phyloP scores from a whole-genome alignment of 2,888 invertebrate genomes.

The Boloria selene region DNA sequence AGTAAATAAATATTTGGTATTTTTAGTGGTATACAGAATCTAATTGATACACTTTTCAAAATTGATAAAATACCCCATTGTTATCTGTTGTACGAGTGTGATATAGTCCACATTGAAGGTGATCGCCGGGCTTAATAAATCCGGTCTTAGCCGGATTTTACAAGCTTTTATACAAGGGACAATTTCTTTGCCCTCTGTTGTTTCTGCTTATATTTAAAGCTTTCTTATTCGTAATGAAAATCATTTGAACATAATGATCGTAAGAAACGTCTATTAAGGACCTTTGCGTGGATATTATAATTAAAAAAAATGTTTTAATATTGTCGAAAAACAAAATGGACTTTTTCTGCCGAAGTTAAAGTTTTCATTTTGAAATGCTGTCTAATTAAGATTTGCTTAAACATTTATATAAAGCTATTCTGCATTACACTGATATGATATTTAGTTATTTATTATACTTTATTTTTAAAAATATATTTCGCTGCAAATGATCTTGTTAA shows the following conservation, averaged over 20 bases:
- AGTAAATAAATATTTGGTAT: too few species aligned
- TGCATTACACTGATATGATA: not conserved
- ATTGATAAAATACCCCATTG: too few species aligned
- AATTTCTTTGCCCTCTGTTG: not conserved
- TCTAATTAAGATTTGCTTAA: constrained; percentile 1
- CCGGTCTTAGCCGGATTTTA: constrained; percentile 2
- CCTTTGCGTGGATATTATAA: not conserved
- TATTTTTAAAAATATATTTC: too few species aligned
- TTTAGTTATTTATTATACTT: not conserved
- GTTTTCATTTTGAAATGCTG: not conserved
- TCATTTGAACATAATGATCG: not conserved
- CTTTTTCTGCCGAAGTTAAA: not conserved
- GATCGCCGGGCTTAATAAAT: constrained; percentile 9
- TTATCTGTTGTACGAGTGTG: not conserved
- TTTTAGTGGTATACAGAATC: too few species aligned
- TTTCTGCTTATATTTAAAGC: constrained; percentile 1
- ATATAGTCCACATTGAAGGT: not conserved
- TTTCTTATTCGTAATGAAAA: not conserved
- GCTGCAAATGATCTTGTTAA: too few species aligned
- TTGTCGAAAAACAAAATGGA: not conserved
- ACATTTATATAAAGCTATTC: constrained; percentile 1
- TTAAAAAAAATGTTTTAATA: not conserved
- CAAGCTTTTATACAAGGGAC: constrained; percentile 12
- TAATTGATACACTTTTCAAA: too few species aligned
- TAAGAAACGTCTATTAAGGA: not conserved